phyloP scores from a whole-genome alignment of 2,113 vertebrate species.

The Chlorodrepanis virens region DNA sequence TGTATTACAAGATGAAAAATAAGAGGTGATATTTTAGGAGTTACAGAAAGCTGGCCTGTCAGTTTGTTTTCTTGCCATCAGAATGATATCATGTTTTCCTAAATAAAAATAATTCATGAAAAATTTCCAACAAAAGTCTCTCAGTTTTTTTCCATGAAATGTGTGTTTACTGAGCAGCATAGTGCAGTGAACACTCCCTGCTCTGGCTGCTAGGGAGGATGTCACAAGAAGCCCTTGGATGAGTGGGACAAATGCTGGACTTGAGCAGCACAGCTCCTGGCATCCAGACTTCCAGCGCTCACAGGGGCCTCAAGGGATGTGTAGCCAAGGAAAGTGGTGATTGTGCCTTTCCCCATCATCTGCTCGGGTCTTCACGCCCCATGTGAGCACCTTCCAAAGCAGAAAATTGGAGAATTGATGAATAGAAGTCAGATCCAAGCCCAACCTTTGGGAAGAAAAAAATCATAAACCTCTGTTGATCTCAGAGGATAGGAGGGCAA shows the following conservation, averaged over 20 bases:
- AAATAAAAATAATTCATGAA: constrained; percentile 63
- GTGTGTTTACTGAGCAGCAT: constrained; percentile 1
- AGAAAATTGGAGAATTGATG: background rate
- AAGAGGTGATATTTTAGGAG: constrained; percentile 40
- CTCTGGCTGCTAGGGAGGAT: background rate
- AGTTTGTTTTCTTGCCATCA: constrained; percentile 54
- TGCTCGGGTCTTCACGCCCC: background rate
- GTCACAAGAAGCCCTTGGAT: background rate
- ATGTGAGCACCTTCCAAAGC: background rate
- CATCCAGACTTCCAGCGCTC: background rate
- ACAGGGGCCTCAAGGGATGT: background rate
- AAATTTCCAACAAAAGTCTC: constrained; percentile 33
- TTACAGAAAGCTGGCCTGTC: constrained; percentile 34
- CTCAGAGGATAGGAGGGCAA: background rate
- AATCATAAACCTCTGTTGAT: background rate
- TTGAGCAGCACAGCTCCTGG: background rate
- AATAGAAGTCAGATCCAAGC: background rate
- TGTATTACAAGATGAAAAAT: constrained; percentile 37
- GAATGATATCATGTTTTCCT: constrained; percentile 65
- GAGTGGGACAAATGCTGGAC: background rate
- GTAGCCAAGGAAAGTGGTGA: accelerated
- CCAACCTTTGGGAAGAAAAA: background rate
- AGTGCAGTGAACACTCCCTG: background rate
- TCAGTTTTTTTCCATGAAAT: constrained; percentile 33
- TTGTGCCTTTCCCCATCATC: background rate